A percentile compares a stretch with the other conserved stretches of the same genome.
Conservation (phyloP, 2,888 invertebrate genomes). For the Plemyria rubiginata region DNA sequence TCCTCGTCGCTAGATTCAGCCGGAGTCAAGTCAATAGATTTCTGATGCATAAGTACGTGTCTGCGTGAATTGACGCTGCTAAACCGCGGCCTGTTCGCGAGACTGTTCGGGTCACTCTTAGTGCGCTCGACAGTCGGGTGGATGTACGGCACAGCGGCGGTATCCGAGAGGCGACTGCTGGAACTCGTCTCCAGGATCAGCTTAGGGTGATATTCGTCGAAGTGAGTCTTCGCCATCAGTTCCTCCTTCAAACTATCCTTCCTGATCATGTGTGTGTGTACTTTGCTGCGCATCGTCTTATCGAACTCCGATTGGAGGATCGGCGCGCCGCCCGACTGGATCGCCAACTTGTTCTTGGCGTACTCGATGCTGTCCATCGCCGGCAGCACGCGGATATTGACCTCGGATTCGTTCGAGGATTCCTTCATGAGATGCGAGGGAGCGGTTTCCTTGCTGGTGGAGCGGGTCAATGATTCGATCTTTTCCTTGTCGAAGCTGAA, state of each 20-base stretch:
- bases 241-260: slow-evolving; percentile 86
- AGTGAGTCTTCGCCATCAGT: slow-evolving; percentile 87
- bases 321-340: slow-evolving; percentile 74
- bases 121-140: slow-evolving; percentile 93
- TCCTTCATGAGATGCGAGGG: slow-evolving; percentile 74
- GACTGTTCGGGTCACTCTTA: slow-evolving; percentile 93
- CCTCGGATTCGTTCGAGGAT: slow-evolving; percentile 82
- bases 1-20: slow-evolving; percentile 94
- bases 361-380: slow-evolving; percentile 84
- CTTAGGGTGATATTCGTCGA: slow-evolving; percentile 90
- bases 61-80: slow-evolving; percentile 90
- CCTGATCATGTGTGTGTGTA: slow-evolving; percentile 73
- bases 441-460: slow-evolving; percentile 45
- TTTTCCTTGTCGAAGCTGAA: slow-evolving; percentile 91
- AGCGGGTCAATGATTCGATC: slow-evolving; percentile 88
- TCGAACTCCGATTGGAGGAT: slow-evolving; percentile 87
- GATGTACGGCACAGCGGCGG: slow-evolving; percentile 80
- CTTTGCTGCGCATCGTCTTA: slow-evolving; percentile 71
- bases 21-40: slow-evolving; percentile 93
- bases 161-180: slow-evolving; percentile 79
- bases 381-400: slow-evolving; percentile 76
- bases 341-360: slow-evolving; percentile 67
- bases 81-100: slow-evolving; percentile 89
- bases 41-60: slow-evolving; percentile 93
- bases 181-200: slow-evolving; percentile 82